Evolutionary conservation across 2,113 vertebrate genomes (phyloP).

Genomic region (Leucoraja erinaceus): DNA sequence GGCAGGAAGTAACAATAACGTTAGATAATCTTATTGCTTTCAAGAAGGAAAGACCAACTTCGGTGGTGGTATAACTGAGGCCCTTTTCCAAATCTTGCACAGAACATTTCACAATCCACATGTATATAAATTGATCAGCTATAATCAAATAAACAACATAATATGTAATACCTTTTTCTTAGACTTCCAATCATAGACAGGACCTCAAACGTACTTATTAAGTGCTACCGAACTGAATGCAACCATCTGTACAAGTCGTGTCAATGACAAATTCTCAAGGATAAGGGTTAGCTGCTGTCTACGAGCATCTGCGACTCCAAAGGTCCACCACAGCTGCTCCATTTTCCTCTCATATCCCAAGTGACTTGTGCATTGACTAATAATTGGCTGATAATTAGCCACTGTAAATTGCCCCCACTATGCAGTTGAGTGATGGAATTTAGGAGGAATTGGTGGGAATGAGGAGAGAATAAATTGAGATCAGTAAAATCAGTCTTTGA

Average conservation of each 20-base stretch:
- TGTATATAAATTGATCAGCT: not conserved
- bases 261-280: not conserved
- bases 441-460: no score
- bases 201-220: not conserved
- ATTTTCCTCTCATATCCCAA: no score
- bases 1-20: not conserved
- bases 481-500: no score
- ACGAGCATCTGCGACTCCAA: no score
- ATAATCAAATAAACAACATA: not conserved
- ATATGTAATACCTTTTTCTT: not conserved
- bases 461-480: no score
- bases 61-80: not conserved
- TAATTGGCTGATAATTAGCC: no score
- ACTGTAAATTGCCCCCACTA: no score
- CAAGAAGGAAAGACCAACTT: not conserved
- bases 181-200: not conserved
- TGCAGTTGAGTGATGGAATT: no score
- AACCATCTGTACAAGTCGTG: not conserved
- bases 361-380: no score
- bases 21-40: not conserved
- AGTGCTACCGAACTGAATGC: not conserved
- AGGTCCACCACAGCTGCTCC: no score
- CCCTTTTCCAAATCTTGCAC: not conserved
- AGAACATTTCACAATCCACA: not conserved
- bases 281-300: not conserved